Percentiles rank a stretch among this genome's conserved stretches.
Evolutionary conservation across 2,113 vertebrate genomes (phyloP).

Genomic region (Ceratotherium simum): DNA sequence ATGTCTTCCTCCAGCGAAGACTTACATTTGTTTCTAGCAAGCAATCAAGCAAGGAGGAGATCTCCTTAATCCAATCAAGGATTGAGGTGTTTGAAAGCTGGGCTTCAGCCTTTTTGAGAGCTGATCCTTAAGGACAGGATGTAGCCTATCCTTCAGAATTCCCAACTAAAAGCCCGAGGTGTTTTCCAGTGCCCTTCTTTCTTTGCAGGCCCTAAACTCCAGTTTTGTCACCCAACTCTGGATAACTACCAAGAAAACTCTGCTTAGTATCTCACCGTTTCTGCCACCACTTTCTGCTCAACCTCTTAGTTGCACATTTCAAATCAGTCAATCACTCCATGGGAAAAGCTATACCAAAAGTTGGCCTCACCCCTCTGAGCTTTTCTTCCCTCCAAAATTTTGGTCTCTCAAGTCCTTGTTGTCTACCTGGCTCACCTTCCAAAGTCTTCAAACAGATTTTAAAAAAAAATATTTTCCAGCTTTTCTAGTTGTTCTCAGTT

Average conservation of each 20-base stretch:
- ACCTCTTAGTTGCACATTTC: background rate
- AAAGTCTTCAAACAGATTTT: background rate
- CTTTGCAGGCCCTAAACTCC: background rate
- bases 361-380: background rate
- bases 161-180: background rate
- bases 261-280: background rate
- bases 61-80: conserved; percentile 50
- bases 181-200: background rate
- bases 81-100: background rate
- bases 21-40: conserved; percentile 36
- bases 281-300: conserved; percentile 5
- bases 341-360: background rate
- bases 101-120: conserved; percentile 31
- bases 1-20: background rate
- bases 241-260: background rate
- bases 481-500: conserved; percentile 38
- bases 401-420: background rate
- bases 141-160: background rate
- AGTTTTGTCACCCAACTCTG: background rate
- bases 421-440: background rate
- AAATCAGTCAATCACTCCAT: background rate
- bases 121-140: background rate
- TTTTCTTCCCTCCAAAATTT: conserved; percentile 43
- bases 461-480: background rate
- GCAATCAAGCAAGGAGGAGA: background rate